These are phyloP conservation scores for Diogma glabrata DNA, from an alignment of 2,888 invertebrate genomes.

Conservation along the genomic window DNA sequence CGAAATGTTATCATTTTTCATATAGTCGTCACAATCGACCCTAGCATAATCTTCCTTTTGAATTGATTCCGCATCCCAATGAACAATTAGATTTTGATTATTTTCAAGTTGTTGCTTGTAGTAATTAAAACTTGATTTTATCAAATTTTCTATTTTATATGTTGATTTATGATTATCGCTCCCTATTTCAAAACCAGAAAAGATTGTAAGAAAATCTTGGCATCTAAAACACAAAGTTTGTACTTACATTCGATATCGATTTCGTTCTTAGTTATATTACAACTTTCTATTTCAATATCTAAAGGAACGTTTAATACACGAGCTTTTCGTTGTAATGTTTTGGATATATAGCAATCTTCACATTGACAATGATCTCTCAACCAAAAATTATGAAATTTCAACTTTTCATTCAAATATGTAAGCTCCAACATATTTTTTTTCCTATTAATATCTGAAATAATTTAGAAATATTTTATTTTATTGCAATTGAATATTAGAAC, in stretches of 20 bases:
- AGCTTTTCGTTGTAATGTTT: slow-evolving; percentile 46
- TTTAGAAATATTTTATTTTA: too few species aligned
- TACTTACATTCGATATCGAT: slow-evolving; percentile 44
- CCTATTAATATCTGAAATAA: too few species aligned
- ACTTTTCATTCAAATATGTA: too few species aligned
- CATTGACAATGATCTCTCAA: slow-evolving; percentile 42
- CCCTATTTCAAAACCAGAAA: slow-evolving; percentile 35
- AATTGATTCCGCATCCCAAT: slow-evolving; percentile 41
- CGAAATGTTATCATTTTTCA: slow-evolving; percentile 37
- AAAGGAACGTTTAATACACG: slow-evolving; percentile 44
- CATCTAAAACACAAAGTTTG: slow-evolving; percentile 29
- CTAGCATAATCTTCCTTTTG: slow-evolving; percentile 31
- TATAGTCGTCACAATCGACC: slow-evolving; percentile 38
- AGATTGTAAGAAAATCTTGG: too few species aligned
- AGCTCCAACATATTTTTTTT: too few species aligned
- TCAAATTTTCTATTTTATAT: slow-evolving; percentile 40
- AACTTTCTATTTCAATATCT: slow-evolving; percentile 33
- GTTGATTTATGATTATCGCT: slow-evolving; percentile 44
- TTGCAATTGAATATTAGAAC: too few species aligned
- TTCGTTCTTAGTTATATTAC: slow-evolving; percentile 28
- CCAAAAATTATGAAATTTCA: too few species aligned
- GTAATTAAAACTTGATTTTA: slow-evolving; percentile 21
- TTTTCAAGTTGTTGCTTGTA: too few species aligned
- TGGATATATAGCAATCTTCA: slow-evolving; percentile 43
- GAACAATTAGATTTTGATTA: too few species aligned